These are phyloP conservation scores for Nephrotoma guestfalica DNA, from an alignment of 2,888 invertebrate genomes.

Conservation along the genomic window DNA sequence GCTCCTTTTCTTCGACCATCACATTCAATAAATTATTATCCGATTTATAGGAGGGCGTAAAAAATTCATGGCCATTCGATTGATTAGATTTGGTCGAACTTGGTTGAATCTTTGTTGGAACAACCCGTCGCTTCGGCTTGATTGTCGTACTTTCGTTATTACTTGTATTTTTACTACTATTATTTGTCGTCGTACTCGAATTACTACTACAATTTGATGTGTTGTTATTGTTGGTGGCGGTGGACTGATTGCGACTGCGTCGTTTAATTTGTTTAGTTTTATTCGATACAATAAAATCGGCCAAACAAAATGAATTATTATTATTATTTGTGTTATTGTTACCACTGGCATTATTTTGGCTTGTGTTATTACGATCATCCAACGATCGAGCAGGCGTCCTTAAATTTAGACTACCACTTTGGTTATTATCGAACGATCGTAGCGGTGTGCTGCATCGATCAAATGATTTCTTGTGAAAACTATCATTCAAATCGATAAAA, in stretches of 20 bases:
- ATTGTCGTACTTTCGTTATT: conserved; percentile 1
- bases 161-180: background rate
- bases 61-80: conserved; percentile 13
- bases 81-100: conserved; percentile 6
- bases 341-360: background rate
- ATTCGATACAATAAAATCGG: background rate
- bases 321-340: background rate
- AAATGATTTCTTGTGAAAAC: background rate
- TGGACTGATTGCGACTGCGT: background rate
- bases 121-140: conserved; percentile 26
- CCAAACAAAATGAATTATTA: background rate
- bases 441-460: background rate
- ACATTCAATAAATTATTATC: conserved; percentile 27
- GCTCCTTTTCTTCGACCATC: background rate
- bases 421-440: background rate
- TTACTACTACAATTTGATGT: conserved; percentile 1
- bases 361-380: background rate
- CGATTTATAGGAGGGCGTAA: conserved; percentile 25
- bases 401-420: background rate
- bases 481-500: background rate
- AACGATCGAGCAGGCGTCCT: background rate
- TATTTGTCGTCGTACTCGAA: conserved; percentile 1
- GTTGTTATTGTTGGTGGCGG: background rate
- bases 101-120: conserved; percentile 21
- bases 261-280: background rate